phyloP scores from a whole-genome alignment of 2,113 vertebrate genomes.

The Rattus rattus region DNA sequence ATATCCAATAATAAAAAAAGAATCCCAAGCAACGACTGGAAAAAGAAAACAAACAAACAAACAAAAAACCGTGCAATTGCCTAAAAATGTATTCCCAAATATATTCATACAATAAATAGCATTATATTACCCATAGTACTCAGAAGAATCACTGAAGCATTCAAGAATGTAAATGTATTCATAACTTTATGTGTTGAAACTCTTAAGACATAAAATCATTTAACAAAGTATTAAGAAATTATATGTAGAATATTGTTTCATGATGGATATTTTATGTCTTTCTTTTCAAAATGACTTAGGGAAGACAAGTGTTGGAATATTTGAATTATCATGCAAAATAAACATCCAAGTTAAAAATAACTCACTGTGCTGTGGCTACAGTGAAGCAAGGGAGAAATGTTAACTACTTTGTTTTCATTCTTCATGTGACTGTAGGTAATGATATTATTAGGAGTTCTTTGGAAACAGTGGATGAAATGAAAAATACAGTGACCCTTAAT shows the following conservation, averaged over 20 bases:
- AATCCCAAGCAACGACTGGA: too few relatives aligned
- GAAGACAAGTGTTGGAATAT: background rate
- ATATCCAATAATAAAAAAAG: too few relatives aligned
- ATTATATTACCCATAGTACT: background rate
- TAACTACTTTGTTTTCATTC: background rate
- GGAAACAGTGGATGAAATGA: constrained; percentile 36
- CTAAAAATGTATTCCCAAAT: background rate
- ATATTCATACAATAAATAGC: constrained; percentile 8
- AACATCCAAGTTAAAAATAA: constrained; percentile 33
- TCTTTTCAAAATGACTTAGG: background rate
- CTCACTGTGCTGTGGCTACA: background rate
- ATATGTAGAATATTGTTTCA: background rate
- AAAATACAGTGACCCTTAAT: constrained; percentile 47
- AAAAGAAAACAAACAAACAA: too few relatives aligned
- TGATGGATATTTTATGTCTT: background rate
- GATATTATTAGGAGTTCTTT: background rate
- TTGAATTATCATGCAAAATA: constrained; percentile 3
- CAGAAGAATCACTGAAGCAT: constrained; percentile 9
- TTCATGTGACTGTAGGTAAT: background rate
- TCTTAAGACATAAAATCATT: constrained; percentile 5
- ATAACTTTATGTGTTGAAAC: background rate
- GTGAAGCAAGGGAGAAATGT: background rate
- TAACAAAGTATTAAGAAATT: background rate
- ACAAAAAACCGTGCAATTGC: background rate
- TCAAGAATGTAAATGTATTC: background rate